phyloP scores from a whole-genome alignment of 2,113 vertebrate species.

The Rhagologus leucostigma region DNA sequence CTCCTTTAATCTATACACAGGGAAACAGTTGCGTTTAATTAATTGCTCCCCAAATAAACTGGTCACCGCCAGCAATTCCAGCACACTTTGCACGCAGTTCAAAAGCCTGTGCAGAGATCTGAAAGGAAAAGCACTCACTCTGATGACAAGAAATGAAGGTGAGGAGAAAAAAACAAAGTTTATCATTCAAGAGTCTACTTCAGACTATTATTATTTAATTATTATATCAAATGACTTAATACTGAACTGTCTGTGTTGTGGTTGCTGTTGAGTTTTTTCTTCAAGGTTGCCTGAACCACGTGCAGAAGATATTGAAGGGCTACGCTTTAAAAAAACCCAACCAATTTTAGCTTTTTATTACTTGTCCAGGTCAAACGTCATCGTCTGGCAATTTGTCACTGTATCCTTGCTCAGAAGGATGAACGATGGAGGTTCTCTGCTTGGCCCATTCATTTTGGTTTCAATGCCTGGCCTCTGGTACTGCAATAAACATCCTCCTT shows the following conservation, averaged over 20 bases:
- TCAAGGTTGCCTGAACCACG: neutral
- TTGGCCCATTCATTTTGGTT: neutral
- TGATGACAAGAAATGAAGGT: neutral
- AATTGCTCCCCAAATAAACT: slow-evolving; percentile 55
- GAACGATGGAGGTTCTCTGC: neutral
- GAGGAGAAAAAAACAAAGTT: neutral
- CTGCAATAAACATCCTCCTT: neutral
- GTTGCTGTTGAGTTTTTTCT: neutral
- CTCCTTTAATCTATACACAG: slow-evolving; percentile 27
- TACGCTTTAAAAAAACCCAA: neutral
- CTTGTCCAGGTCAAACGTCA: neutral
- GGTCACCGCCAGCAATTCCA: slow-evolving; percentile 19
- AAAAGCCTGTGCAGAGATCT: neutral
- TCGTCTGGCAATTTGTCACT: neutral
- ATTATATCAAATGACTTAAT: neutral
- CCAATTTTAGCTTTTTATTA: slow-evolving; percentile 1
- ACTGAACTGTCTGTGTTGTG: neutral
- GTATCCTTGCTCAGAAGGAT: neutral
- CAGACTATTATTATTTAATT: neutral
- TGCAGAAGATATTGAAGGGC: neutral
- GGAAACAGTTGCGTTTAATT: slow-evolving; percentile 54
- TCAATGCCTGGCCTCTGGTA: neutral
- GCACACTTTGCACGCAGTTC: neutral
- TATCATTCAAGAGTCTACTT: neutral
- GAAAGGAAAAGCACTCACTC: neutral